These are phyloP conservation scores for Peromyscus polionotus DNA, from an alignment of 2,113 vertebrate genomes.

Conservation along the genomic window DNA sequence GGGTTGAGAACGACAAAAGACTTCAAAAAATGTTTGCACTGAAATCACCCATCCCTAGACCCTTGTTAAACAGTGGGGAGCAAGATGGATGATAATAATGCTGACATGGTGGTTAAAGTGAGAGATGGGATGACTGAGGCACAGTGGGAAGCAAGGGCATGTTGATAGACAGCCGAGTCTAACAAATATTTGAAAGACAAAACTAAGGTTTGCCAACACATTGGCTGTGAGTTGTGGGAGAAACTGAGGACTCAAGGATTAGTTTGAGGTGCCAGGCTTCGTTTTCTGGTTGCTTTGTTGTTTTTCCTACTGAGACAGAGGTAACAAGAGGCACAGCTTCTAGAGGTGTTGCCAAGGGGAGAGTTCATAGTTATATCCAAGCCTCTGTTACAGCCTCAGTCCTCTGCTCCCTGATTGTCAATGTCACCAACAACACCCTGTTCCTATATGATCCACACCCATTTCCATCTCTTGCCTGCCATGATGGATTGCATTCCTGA, in stretches of 20 bases:
- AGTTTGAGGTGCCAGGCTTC: neutral
- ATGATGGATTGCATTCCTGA: neutral
- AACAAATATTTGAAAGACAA: neutral
- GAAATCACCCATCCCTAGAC: neutral
- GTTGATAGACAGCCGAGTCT: too few species aligned
- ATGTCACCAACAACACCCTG: neutral
- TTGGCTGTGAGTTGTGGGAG: neutral
- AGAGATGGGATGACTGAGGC: fast-evolving
- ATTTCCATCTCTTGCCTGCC: neutral
- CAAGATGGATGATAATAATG: neutral
- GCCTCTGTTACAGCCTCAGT: neutral
- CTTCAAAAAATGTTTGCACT: neutral
- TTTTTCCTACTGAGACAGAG: neutral
- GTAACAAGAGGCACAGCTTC: neutral
- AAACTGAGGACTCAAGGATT: neutral
- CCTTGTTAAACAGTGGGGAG: neutral
- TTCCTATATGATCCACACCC: neutral
- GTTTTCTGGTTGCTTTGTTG: neutral
- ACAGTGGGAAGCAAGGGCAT: fast-evolving
- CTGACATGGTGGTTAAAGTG: fast-evolving
- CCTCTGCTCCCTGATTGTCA: neutral
- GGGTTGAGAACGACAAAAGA: neutral
- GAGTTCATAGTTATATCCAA: neutral
- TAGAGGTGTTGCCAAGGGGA: too few species aligned
- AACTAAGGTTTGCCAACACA: neutral